Evolutionary conservation across 2,113 vertebrate genomes (phyloP).

Genomic region (Prionailurus bengalensis): DNA sequence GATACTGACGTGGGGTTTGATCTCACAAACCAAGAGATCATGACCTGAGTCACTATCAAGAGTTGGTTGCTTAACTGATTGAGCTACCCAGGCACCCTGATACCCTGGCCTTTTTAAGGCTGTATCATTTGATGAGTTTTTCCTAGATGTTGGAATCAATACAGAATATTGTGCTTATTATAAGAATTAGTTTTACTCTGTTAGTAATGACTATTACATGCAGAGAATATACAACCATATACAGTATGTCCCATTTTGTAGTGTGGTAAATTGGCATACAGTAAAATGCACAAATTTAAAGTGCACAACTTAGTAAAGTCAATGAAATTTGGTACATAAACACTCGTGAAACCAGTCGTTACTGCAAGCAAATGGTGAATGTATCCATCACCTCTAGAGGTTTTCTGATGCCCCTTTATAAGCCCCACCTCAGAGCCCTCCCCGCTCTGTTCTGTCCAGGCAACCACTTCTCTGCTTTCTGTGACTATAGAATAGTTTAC

Average conservation of each 20-base stretch:
- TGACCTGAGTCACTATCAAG: no score
- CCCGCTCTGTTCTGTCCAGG: not conserved
- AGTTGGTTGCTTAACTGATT: no score
- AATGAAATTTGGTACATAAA: not conserved
- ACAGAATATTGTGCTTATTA: not conserved
- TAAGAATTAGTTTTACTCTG: not conserved
- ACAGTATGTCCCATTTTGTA: not conserved
- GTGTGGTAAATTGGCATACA: not conserved
- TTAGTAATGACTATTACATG: not conserved
- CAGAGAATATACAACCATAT: not conserved
- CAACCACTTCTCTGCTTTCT: not conserved
- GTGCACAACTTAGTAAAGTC: not conserved
- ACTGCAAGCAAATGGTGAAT: not conserved
- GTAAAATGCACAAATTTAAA: not conserved
- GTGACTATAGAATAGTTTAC: not conserved
- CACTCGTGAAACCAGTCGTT: not conserved
- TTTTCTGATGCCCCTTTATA: not conserved
- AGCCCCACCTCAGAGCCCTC: accelerated
- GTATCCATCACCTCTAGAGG: not conserved
- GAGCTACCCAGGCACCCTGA: no score
- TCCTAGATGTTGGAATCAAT: not conserved
- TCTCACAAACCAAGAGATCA: no score
- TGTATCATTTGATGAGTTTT: not conserved
- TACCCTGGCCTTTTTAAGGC: not conserved
- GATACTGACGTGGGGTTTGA: no score